Evolutionary conservation across 2,888 invertebrate genomes (phyloP).

Genomic region (Trichopoda pennipes): DNA sequence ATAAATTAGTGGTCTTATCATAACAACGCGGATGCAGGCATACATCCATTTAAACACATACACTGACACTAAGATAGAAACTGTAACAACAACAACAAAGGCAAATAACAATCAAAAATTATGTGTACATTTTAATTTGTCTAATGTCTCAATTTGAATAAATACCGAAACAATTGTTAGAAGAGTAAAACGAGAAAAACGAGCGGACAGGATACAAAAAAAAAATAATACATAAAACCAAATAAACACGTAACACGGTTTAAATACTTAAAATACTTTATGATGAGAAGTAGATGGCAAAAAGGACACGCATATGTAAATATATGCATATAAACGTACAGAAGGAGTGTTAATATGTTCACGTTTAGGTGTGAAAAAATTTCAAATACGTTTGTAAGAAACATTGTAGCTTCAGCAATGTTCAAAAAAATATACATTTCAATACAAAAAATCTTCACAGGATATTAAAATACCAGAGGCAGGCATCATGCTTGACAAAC

Average conservation of each 20-base stretch:
- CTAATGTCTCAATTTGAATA: constrained; percentile 80
- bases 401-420: constrained; percentile 27
- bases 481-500: constrained; percentile 23
- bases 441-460: constrained; percentile 1
- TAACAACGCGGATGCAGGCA: not conserved
- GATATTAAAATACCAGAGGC: constrained; percentile 8
- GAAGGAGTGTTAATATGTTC: not conserved
- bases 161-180: constrained; percentile 69
- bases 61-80: constrained; percentile 38
- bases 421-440: not conserved
- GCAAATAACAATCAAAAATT: constrained; percentile 77
- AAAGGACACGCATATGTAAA: constrained; percentile 56
- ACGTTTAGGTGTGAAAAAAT: constrained; percentile 24
- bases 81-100: constrained; percentile 41
- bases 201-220: constrained; percentile 27
- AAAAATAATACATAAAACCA: constrained; percentile 59
- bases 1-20: not conserved
- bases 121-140: constrained; percentile 79
- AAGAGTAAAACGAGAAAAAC: constrained; percentile 34
- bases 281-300: not conserved
- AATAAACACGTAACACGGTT: constrained; percentile 63
- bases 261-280: constrained; percentile 26
- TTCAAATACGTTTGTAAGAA: constrained; percentile 34
- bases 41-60: constrained; percentile 55
- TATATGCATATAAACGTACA: not conserved